Base-by-base conservation (phyloP, 2,113 vertebrate species). In the Zootoca vivipara region DNA sequence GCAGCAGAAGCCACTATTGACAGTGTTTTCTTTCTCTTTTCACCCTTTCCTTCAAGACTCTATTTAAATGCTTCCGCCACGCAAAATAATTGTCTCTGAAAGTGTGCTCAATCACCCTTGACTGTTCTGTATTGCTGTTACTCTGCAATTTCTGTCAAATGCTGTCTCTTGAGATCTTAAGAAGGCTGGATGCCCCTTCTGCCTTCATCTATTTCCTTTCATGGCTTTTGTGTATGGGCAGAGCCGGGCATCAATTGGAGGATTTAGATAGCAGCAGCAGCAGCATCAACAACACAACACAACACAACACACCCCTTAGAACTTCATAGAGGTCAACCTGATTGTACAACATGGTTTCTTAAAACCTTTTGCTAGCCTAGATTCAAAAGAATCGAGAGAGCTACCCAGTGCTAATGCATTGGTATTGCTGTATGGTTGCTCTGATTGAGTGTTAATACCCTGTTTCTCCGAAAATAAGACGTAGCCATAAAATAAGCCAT, bases 41-140 rank as follows among this genome's bases (percentile, higher is more conserved):
- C 0, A n/a, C 15, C 84, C 13, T n/a, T 28, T 10, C 78, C 67
- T 28, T 20, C 2, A 88, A 84, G 87, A 88, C 85, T 82, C 42
- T 56, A 88, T 90, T 94, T 82, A 91, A 91, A 74, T 69, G 40
- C 70, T 85, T 16, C 35, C 78, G 18, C 30, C 88, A 75, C 58
- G 10, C 12, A 64, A 81, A 87, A 88, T 89, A 86, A 18, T 86
- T 93, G 78, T 28, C 72, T 35, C 88, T 89, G 52, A 33, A 89
- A 94, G 83, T 90, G 87, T 82, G 87, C 67, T 91, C 58, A 86
- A 78, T 24, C 2, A 52, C 12, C 91, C 30, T 74, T 12, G 3
- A 88, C 91, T 78, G 64, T 74, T 64, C 15, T 85, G 28, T 35
- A 65, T 6, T 82, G 12, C 58, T 40, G 8, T 67, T 16, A 89